Evolutionary conservation across 2,888 invertebrate genomes (phyloP).

Genomic region (Drosophila gaucha): DNA sequence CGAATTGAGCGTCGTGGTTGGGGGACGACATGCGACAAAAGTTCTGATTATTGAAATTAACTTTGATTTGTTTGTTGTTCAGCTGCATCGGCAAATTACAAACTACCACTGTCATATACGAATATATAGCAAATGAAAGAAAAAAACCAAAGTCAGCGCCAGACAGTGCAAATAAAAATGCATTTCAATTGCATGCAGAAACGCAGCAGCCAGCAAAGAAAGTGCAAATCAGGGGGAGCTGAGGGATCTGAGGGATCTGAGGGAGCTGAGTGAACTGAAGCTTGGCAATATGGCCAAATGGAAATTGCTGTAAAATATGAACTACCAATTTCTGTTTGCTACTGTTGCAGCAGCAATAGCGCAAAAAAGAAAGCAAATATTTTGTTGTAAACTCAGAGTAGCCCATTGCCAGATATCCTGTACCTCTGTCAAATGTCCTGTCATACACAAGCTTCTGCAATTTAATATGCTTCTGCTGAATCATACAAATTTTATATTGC

Average conservation of each 20-base stretch:
- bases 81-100: constrained; percentile 45
- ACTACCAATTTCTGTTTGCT: constrained; percentile 73
- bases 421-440: neutral
- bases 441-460: no score
- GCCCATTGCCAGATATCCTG: constrained; percentile 12
- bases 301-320: constrained; percentile 79
- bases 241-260: neutral
- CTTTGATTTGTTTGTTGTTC: constrained; percentile 69
- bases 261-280: constrained; percentile 22
- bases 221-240: constrained; percentile 10
- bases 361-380: constrained; percentile 45
- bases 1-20: constrained; percentile 20
- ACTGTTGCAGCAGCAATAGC: constrained; percentile 47
- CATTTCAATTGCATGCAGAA: constrained; percentile 29
- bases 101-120: constrained; percentile 4
- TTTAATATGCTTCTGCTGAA: no score
- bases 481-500: no score
- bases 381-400: neutral
- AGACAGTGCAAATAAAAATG: constrained; percentile 38
- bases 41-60: constrained; percentile 77
- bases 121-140: neutral
- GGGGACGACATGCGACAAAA: constrained; percentile 64
- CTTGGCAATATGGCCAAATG: constrained; percentile 77
- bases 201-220: constrained; percentile 18
- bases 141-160: constrained; percentile 2